Conservation (phyloP, 1,140 invertebrate genomes). For the Danaus plexippus region DNA sequence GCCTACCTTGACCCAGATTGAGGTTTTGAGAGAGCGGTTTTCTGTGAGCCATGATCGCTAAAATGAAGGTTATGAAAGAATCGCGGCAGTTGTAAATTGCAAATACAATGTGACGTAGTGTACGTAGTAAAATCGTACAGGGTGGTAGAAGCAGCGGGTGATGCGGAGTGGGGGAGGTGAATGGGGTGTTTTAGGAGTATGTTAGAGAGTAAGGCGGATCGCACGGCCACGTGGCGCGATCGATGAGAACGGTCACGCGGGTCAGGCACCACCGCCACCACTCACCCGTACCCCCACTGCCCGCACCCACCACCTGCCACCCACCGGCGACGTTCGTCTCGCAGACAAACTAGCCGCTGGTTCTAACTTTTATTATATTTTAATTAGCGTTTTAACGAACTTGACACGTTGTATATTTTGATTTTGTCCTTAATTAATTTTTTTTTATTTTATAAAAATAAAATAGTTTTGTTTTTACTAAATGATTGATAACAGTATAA, state of each 20-base stretch:
- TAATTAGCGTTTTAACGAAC: constrained; percentile 5
- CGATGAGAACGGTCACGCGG: constrained; percentile 5
- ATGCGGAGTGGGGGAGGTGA: constrained; percentile 5
- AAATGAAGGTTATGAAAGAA: too few species aligned
- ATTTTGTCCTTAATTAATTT: too few species aligned
- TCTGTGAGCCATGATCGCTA: too few species aligned
- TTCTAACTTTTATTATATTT: constrained; percentile 14
- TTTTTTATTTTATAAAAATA: too few species aligned
- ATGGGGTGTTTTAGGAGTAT: not conserved
- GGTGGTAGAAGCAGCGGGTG: not conserved
- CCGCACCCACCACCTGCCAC: not conserved
- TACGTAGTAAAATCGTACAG: constrained; percentile 10
- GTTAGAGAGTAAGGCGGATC: constrained; percentile 1
- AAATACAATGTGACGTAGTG: constrained; percentile 6
- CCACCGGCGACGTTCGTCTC: not conserved
- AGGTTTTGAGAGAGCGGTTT: too few species aligned
- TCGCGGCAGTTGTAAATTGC: constrained; percentile 11
- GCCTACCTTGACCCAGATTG: too few species aligned
- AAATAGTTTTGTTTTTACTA: too few species aligned
- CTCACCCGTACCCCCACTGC: not conserved
- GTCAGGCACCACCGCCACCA: constrained; percentile 4
- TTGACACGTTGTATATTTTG: too few species aligned
- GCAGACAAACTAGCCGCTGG: not conserved
- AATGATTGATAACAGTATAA: too few species aligned
- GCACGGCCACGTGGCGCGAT: constrained; percentile 19